Percentiles rank a stretch among this genome's conserved stretches.
These are phyloP conservation scores for Oncorhynchus mykiss DNA, from an alignment of 2,113 vertebrate species.

Conservation along the genomic window DNA sequence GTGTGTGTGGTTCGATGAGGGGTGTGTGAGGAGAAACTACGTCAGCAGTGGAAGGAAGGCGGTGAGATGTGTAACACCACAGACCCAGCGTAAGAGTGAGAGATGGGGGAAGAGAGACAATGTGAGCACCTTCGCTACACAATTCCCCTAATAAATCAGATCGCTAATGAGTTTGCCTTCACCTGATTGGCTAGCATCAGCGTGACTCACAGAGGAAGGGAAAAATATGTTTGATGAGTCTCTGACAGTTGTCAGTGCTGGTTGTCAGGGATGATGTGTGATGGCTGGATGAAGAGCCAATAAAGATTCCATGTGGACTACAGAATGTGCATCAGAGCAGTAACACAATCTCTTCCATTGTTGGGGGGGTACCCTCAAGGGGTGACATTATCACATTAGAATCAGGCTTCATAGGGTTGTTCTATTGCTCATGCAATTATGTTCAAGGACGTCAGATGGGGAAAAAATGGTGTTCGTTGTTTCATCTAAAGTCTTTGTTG, in stretches of 20 bases:
- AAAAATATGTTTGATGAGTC: neutral
- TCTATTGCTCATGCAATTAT: too few species aligned
- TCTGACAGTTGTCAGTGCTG: conserved; percentile 2
- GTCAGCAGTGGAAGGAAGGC: neutral
- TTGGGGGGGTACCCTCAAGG: conserved; percentile 6
- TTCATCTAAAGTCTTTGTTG: too few species aligned
- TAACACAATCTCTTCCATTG: neutral
- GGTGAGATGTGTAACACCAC: neutral
- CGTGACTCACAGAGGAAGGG: neutral
- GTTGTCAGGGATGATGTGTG: neutral
- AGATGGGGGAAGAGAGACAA: neutral
- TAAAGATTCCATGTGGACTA: neutral
- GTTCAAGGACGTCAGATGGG: too few species aligned
- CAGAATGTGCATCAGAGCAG: neutral
- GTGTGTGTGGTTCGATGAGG: conserved; percentile 22
- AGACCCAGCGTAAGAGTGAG: neutral
- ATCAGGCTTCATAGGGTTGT: too few species aligned
- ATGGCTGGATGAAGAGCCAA: neutral
- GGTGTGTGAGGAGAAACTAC: neutral
- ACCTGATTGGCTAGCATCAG: neutral
- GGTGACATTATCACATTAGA: too few species aligned
- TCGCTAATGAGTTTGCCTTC: neutral
- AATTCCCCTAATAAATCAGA: conserved; percentile 4
- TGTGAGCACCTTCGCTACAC: neutral
- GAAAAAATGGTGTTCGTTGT: too few species aligned